These are phyloP conservation scores for Acanthurus tractus DNA, from an alignment of 2,797 vertebrate genomes.

Conservation along the genomic window DNA sequence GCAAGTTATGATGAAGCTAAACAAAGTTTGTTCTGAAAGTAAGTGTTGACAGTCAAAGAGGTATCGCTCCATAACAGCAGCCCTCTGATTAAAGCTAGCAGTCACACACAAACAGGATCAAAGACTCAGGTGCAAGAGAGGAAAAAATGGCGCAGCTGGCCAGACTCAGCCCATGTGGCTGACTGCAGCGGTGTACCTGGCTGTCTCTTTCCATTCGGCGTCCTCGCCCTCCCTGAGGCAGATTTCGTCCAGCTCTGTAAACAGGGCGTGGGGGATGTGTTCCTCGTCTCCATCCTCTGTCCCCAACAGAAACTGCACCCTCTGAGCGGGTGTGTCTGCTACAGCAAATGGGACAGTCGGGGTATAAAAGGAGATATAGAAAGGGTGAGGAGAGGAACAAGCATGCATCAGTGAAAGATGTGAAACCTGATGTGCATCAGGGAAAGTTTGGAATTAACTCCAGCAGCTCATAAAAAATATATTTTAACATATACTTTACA, in stretches of 20 bases:
- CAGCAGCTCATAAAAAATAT: not conserved
- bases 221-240: conserved; percentile 94
- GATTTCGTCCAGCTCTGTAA: conserved; percentile 98
- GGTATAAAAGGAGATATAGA: not conserved
- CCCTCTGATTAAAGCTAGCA: not conserved
- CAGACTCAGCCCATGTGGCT: conserved; percentile 9
- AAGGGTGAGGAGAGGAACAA: not conserved
- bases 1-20: not conserved
- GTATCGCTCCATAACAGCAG: not conserved
- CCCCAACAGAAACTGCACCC: conserved; percentile 97
- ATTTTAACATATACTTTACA: not conserved
- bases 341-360: conserved; percentile 70
- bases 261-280: conserved; percentile 97
- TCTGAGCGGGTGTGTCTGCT: conserved; percentile 96
- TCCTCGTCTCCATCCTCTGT: conserved; percentile 97
- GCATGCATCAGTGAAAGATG: not conserved
- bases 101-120: conserved; percentile 1
- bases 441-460: not conserved
- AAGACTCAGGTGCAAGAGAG: conserved; percentile 43
- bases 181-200: conserved; percentile 85
- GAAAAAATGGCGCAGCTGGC: conserved; percentile 14
- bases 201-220: conserved; percentile 96
- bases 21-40: not conserved
- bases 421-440: not conserved
- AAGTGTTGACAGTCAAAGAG: not conserved